Conservation (phyloP, 2,888 invertebrate species). For the Synergus itoensis region DNA sequence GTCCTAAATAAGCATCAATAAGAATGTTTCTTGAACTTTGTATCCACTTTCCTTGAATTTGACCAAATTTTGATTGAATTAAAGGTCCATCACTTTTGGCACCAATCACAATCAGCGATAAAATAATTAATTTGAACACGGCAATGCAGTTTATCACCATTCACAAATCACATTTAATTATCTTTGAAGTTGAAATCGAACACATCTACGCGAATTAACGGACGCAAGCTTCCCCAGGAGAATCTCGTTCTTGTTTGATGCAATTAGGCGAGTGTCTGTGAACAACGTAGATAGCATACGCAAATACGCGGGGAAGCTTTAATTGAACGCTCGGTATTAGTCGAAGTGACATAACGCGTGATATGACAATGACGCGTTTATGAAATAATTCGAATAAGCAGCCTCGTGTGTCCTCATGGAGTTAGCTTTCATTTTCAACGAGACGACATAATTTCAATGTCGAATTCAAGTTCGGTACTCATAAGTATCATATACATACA, state of each 20-base stretch:
- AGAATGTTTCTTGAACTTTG: conserved; percentile 55
- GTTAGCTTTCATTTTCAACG: conserved; percentile 26
- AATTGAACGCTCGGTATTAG: conserved; percentile 55
- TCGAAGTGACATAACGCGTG: conserved; percentile 53
- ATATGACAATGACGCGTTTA: conserved; percentile 54
- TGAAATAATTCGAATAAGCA: conserved; percentile 53
- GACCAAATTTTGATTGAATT: conserved; percentile 64
- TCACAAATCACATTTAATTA: neutral
- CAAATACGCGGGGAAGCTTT: conserved; percentile 56
- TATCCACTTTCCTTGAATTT: conserved; percentile 60
- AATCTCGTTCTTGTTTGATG: conserved; percentile 43
- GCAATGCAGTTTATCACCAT: neutral
- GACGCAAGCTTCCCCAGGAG: conserved; percentile 20
- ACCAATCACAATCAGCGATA: conserved; percentile 16
- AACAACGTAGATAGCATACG: conserved; percentile 55
- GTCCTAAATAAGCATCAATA: conserved; percentile 67
- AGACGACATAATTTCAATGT: conserved; percentile 15
- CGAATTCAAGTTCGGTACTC: conserved; percentile 18
- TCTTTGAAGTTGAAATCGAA: conserved; percentile 2
- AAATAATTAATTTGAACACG: neutral
- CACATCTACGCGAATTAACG: neutral
- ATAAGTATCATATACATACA: conserved; percentile 2
- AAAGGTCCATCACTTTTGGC: conserved; percentile 22
- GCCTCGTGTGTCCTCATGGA: conserved; percentile 28
- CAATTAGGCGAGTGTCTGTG: conserved; percentile 42